phyloP scores from a whole-genome alignment of 2,888 invertebrate species.

The Ophraella communa region DNA sequence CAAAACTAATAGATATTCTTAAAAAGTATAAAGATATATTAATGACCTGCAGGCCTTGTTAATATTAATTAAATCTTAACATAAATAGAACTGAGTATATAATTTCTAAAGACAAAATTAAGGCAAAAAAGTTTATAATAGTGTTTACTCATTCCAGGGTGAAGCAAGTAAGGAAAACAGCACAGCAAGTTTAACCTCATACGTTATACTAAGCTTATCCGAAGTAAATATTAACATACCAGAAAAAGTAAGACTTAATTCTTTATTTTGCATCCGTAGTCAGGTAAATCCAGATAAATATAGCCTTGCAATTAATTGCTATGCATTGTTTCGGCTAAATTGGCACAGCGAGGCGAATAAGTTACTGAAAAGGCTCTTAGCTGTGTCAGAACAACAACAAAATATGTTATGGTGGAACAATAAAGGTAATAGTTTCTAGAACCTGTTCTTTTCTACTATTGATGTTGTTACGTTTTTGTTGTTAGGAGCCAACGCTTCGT shows the following conservation, averaged over 20 bases:
- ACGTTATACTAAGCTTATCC: constrained; percentile 70
- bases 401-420: constrained; percentile 65
- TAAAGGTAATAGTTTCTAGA: constrained; percentile 52
- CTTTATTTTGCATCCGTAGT: constrained; percentile 65
- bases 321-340: constrained; percentile 62
- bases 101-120: too few species aligned
- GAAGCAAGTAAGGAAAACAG: constrained; percentile 64
- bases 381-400: constrained; percentile 57
- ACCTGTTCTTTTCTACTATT: not conserved
- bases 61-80: too few species aligned
- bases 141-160: constrained; percentile 57
- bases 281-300: constrained; percentile 61
- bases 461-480: not conserved
- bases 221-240: constrained; percentile 65
- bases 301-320: constrained; percentile 63
- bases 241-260: constrained; percentile 63
- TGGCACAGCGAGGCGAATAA: constrained; percentile 59
- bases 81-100: too few species aligned
- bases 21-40: too few species aligned
- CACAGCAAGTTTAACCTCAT: constrained; percentile 72
- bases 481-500: constrained; percentile 28
- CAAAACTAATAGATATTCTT: too few species aligned
- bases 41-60: too few species aligned
- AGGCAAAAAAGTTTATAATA: too few species aligned
- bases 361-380: constrained; percentile 58